Percentiles rank a stretch among this genome's conserved stretches.
phyloP scores from a whole-genome alignment of 2,113 vertebrate genomes.

The Cettia cetti region DNA sequence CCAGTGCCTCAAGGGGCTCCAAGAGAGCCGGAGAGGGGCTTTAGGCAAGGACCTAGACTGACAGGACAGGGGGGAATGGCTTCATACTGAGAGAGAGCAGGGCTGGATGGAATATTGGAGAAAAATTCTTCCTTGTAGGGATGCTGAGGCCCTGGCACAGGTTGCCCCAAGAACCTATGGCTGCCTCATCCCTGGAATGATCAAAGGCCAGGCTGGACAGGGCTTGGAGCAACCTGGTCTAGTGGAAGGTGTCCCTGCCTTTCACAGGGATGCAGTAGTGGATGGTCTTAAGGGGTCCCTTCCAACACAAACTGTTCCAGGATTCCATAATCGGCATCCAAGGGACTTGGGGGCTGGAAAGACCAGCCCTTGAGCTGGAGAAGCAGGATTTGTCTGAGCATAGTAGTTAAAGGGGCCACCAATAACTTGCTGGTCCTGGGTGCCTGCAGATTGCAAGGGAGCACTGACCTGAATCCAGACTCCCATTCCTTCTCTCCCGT shows the following conservation, averaged over 20 bases:
- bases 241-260: neutral
- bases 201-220: neutral
- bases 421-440: neutral
- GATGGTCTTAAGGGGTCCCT: neutral
- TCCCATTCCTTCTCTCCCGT: neutral
- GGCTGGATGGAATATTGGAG: too few species aligned
- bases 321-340: neutral
- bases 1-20: neutral
- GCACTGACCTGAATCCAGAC: neutral
- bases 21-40: neutral
- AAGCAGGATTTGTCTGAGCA: neutral
- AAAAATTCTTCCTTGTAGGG: neutral
- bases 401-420: neutral
- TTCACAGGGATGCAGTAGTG: neutral
- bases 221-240: neutral
- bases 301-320: neutral
- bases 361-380: accelerated
- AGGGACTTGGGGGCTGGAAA: neutral
- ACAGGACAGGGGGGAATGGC: neutral
- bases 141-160: neutral
- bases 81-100: neutral
- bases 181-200: neutral
- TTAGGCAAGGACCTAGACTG: neutral
- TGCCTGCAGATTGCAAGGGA: accelerated
- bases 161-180: neutral